These are phyloP conservation scores for Pegoplata infirma DNA, from an alignment of 2,888 invertebrate species.

Conservation along the genomic window DNA sequence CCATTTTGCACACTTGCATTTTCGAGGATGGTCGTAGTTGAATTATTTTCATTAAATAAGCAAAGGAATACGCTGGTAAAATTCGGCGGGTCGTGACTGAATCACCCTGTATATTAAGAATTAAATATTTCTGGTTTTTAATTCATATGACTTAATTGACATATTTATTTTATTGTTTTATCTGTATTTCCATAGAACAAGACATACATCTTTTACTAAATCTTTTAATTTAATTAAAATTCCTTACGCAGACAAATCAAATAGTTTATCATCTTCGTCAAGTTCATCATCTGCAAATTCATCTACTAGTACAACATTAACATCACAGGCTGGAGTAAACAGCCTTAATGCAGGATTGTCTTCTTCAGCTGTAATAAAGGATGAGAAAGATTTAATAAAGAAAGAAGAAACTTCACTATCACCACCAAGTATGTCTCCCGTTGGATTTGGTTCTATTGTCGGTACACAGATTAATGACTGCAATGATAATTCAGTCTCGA, in stretches of 20 bases:
- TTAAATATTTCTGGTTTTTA: no score
- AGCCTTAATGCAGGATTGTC: conserved; percentile 38
- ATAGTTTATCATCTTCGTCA: conserved; percentile 40
- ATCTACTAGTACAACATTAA: conserved; percentile 39
- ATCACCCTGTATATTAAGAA: no score
- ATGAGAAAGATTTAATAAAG: conserved; percentile 72
- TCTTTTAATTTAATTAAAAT: no score
- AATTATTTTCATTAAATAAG: no score
- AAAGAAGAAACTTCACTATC: conserved; percentile 72
- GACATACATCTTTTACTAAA: no score
- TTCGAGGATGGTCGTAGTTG: no score
- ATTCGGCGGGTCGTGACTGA: no score
- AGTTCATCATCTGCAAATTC: conserved; percentile 50
- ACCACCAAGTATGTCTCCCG: conserved; percentile 73
- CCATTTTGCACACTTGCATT: no score
- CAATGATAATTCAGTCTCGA: conserved; percentile 53
- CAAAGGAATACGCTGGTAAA: no score
- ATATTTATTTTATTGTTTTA: no score
- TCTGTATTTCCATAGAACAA: no score
- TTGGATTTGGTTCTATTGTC: conserved; percentile 73
- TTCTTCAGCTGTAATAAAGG: conserved; percentile 63
- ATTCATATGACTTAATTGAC: no score
- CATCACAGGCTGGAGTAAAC: conserved; percentile 26
- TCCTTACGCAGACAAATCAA: conserved; percentile 60
- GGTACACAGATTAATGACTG: conserved; percentile 61